Evolutionary conservation across 1,140 invertebrate species (phyloP).

Genomic region (Tribolium madens): DNA sequence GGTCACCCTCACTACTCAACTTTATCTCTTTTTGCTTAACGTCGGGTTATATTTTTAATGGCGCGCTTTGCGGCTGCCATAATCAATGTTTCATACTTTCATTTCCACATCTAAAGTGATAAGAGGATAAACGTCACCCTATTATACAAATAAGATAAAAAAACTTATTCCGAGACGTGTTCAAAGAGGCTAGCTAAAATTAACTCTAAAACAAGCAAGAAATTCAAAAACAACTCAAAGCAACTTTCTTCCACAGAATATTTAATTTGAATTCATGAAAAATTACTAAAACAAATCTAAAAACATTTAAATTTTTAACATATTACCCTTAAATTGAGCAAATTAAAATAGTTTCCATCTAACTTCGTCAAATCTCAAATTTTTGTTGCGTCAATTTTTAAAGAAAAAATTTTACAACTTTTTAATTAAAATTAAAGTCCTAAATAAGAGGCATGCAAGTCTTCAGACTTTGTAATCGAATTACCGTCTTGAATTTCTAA

Average conservation of each 20-base stretch:
- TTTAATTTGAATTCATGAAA: background rate
- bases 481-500: too few relatives aligned
- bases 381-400: too few relatives aligned
- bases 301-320: too few relatives aligned
- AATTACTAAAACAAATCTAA: background rate
- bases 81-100: background rate
- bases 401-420: too few relatives aligned
- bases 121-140: background rate
- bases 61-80: background rate
- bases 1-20: slow-evolving; percentile 19
- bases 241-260: background rate
- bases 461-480: too few relatives aligned
- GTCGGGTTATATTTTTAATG: slow-evolving; percentile 16
- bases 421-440: too few relatives aligned
- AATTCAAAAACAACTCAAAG: background rate
- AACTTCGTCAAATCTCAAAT: too few relatives aligned
- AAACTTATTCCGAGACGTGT: background rate
- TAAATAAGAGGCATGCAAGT: too few relatives aligned
- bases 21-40: slow-evolving; percentile 33
- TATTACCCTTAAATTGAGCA: too few relatives aligned
- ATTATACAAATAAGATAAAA: background rate
- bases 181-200: background rate
- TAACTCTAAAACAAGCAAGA: background rate
- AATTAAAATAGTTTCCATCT: too few relatives aligned
- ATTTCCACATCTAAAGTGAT: background rate